Conservation (phyloP, 2,888 invertebrate species). For the Reticulitermes lucifugus region DNA sequence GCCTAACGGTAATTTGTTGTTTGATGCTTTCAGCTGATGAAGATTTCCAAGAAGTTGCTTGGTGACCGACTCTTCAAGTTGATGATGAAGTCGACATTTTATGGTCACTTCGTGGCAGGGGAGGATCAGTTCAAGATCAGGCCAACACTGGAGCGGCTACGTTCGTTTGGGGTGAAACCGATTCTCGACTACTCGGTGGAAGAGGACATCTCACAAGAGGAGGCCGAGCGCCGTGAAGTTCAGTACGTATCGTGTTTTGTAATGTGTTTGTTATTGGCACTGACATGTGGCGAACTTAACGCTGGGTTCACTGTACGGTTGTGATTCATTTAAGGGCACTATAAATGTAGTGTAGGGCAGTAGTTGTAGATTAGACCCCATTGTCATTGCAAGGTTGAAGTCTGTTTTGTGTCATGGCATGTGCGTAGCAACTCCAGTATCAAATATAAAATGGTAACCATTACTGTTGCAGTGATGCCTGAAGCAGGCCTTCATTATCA, state of each 20-base stretch:
- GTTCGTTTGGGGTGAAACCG: constrained; percentile 97
- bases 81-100: constrained; percentile 95
- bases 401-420: no score
- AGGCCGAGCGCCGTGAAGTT: constrained; percentile 94
- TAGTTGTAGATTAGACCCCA: no score
- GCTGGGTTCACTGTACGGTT: no score
- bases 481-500: no score
- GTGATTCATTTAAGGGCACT: no score
- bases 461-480: no score
- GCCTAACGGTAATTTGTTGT: no score
- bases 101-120: constrained; percentile 99
- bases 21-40: constrained; percentile 80
- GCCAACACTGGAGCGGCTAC: constrained; percentile 85
- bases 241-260: constrained; percentile 72
- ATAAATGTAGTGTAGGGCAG: no score
- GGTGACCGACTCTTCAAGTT: constrained; percentile 85
- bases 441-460: background rate
- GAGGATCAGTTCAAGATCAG: constrained; percentile 89
- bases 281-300: no score
- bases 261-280: background rate
- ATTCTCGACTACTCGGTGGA: constrained; percentile 99
- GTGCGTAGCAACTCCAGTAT: background rate
- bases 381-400: no score
- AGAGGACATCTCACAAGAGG: constrained; percentile 92
- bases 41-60: constrained; percentile 76